A percentile compares a stretch with the other conserved stretches of the same genome.
These are phyloP conservation scores for Phyllostomus discolor DNA, from an alignment of 2,113 vertebrate species.

Conservation along the genomic window DNA sequence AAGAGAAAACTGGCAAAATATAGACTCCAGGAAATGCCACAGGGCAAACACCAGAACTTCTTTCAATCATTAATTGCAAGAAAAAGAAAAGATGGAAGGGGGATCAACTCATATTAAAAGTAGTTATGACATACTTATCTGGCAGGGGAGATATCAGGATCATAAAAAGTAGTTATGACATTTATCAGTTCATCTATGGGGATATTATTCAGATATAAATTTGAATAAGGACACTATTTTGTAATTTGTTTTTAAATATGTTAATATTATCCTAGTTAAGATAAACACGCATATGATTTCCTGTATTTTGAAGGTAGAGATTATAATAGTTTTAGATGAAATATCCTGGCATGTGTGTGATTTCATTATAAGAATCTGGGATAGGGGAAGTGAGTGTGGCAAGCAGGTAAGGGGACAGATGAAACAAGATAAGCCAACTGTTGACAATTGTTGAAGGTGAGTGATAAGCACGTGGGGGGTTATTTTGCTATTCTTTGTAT, in stretches of 20 bases:
- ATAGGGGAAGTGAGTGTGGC: background rate
- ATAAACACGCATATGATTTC: background rate
- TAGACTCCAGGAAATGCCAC: background rate
- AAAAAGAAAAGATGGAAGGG: background rate
- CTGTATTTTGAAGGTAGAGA: background rate
- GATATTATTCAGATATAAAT: background rate
- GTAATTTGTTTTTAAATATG: background rate
- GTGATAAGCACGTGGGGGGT: background rate
- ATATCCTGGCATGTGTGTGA: background rate
- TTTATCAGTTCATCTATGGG: background rate
- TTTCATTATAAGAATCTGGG: background rate
- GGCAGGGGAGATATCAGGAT: too few species aligned
- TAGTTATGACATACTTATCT: too few species aligned
- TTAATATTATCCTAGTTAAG: background rate
- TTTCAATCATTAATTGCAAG: background rate
- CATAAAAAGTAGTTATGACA: background rate
- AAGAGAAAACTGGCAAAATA: background rate
- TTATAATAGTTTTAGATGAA: background rate
- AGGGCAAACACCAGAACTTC: background rate
- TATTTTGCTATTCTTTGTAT: background rate
- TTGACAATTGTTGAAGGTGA: background rate
- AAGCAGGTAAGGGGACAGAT: background rate
- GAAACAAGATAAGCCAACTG: background rate
- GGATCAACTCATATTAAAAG: background rate
- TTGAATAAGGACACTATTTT: background rate